Evolutionary conservation across 2,113 vertebrate genomes (phyloP), one percentile per base, ranked within the genome.

Genomic region (Notothenia rossii): DNA sequence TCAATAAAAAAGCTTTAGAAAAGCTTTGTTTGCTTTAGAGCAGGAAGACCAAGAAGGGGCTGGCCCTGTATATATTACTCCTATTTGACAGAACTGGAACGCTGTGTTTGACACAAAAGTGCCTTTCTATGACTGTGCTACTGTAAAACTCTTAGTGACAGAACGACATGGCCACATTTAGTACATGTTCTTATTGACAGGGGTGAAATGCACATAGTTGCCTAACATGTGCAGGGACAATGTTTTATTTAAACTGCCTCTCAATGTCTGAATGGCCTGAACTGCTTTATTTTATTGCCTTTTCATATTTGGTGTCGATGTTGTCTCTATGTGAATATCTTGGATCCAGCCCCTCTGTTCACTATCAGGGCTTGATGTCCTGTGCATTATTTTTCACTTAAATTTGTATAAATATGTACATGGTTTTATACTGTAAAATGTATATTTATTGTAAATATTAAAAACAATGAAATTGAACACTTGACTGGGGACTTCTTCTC

Each of bases 391-490:
- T 92, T 94, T 94, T 84, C 92, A 94, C 95, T 82, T 92, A 94
- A 92, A 93, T 96, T 96, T 96, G 94, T 92, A 95, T 92, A 85
- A 89, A 91, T 90, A 91, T 98, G 96, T 97, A 98, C 93, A 98
- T 96, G 96, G 93, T 97, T 97, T 95, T 96, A 96, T 95, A 90
- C 84, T 94, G 96, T 96, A 93, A 95, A 93, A 95, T 94, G 93
- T 96, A 94, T 96, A 96, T 95, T 95, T 96, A 95, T 93, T 98
- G 96, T 97, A 96, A 94, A 97, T 97, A 97, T 93, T 95, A 95
- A 96, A 96, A 90, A 95, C 94, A 94, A 93, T 89, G 88, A 89
- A 94, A 86, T 84, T 71, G 22, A 93, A 91, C 50, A 1, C 13
- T 40, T 51, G 72, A 45, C 82, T 75, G 22, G 20, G 29, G 61